These are phyloP conservation scores for Malachius bipustulatus DNA, from an alignment of 2,888 invertebrate species.

Conservation along the genomic window DNA sequence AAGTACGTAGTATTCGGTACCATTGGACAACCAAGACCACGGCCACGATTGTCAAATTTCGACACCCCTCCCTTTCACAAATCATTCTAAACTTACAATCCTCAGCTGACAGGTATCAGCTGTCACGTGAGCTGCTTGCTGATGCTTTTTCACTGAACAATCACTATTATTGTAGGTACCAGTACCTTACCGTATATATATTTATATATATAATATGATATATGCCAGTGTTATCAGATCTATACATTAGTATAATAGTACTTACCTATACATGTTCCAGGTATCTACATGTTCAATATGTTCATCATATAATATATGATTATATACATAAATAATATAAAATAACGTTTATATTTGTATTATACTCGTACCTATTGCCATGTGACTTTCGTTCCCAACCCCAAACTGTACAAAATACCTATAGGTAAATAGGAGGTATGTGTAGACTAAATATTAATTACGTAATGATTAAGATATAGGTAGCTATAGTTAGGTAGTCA, in stretches of 20 bases:
- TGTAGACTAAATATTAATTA: slow-evolving; percentile 22
- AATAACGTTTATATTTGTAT: slow-evolving; percentile 37
- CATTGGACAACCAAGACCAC: no score
- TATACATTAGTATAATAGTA: no score
- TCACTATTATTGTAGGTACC: slow-evolving; percentile 27
- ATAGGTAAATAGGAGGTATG: no score
- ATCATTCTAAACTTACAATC: no score
- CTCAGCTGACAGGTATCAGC: no score
- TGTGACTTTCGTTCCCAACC: slow-evolving; percentile 20
- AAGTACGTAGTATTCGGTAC: no score
- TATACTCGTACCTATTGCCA: slow-evolving; percentile 26
- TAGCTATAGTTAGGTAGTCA: slow-evolving; percentile 24
- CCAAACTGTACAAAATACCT: slow-evolving; percentile 27
- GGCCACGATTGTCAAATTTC: background rate
- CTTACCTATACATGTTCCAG: no score
- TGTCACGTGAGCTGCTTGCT: slow-evolving; percentile 19
- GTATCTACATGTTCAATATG: slow-evolving; percentile 30
- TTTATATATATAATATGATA: no score
- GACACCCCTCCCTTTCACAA: no score
- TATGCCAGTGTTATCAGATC: slow-evolving; percentile 30
- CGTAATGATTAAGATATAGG: slow-evolving; percentile 22
- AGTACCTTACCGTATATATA: slow-evolving; percentile 25
- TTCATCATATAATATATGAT: slow-evolving; percentile 32
- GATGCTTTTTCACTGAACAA: slow-evolving; percentile 27
- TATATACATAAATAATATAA: no score